Evolutionary conservation across 2,113 vertebrate genomes (phyloP), one percentile per base, ranked within the genome.

Genomic region (Spea bombifrons): DNA sequence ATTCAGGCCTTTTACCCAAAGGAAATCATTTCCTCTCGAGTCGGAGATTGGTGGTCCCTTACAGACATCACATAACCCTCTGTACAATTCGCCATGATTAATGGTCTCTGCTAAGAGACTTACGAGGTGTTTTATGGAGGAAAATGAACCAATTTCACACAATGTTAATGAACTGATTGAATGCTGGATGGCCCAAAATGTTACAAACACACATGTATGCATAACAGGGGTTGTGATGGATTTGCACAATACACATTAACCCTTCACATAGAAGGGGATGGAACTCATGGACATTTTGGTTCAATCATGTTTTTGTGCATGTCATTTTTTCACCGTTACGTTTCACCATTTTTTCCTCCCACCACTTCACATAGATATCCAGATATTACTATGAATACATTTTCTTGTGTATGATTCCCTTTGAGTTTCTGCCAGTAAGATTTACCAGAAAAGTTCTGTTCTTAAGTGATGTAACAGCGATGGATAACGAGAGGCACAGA

Each of bases 1-100:
- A 84, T 82, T 84, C 86, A 86, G 75, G 80, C 7, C 84, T 89
- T 87, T 87, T 84, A 80, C 87, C 83, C 85, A 84, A 80, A 84
- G 84, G 81, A 88, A 87, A 85, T 89, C 8, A 89, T 89, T 89
- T 88, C 85, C 86, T 86, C 81, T 71, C 47, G 68, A 84, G 86
- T 84, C 87, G 85, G 83, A 67, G 82, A 86, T 83, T 86, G 87
- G 84, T 88, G 85, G 84, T 85, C 87, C 47, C 57, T 84, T 81
- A 79, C 47, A 87, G 84, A 87, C 84, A 86, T 85, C 46, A 0
- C 84, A 82, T 75, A 83, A 84, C 80, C 76, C 84, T 83, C 70
- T 83, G 50, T 71, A 83, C 83, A 78, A 83, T 84, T 85, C 76
- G 70, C 71, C 84, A 82, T 85, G 86, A 86, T 89, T 90, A 88